A percentile compares a stretch with the other conserved stretches of the same genome.
Conservation (phyloP, 2,888 invertebrate genomes). For the Brachypalpus laphriformis region DNA sequence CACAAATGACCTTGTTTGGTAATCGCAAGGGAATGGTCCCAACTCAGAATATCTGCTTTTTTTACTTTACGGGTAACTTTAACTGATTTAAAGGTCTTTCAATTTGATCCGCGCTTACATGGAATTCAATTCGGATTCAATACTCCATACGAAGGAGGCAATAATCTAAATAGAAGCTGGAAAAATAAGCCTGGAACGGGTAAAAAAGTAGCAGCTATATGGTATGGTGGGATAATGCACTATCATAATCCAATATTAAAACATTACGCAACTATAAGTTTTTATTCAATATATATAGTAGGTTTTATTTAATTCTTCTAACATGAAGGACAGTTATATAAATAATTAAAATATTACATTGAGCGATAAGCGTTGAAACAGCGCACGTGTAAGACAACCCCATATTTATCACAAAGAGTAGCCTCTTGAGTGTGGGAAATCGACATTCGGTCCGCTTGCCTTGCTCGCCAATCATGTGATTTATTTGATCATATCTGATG, state of each 20-base stretch:
- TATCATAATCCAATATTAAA: not conserved
- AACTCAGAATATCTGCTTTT: no score
- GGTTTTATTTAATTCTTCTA: not conserved
- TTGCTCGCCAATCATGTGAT: not conserved
- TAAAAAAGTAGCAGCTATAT: no score
- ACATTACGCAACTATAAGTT: not conserved
- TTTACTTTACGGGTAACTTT: no score
- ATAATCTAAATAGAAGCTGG: no score
- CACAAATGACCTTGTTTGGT: no score
- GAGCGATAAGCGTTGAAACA: not conserved
- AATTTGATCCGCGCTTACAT: no score
- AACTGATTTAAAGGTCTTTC: no score
- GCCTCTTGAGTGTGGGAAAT: not conserved
- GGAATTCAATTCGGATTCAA: no score
- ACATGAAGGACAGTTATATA: not conserved
- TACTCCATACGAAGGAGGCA: no score
- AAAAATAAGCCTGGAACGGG: no score
- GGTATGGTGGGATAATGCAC: constrained; percentile 2
- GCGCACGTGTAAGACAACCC: no score
- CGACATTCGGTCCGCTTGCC: constrained; percentile 2
- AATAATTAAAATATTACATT: not conserved
- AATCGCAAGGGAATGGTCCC: no score
- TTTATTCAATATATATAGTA: not conserved
- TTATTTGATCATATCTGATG: not conserved
- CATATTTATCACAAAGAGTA: constrained; percentile 5